Conservation (phyloP, 2,113 vertebrate species). For the Falcunculus frontatus region DNA sequence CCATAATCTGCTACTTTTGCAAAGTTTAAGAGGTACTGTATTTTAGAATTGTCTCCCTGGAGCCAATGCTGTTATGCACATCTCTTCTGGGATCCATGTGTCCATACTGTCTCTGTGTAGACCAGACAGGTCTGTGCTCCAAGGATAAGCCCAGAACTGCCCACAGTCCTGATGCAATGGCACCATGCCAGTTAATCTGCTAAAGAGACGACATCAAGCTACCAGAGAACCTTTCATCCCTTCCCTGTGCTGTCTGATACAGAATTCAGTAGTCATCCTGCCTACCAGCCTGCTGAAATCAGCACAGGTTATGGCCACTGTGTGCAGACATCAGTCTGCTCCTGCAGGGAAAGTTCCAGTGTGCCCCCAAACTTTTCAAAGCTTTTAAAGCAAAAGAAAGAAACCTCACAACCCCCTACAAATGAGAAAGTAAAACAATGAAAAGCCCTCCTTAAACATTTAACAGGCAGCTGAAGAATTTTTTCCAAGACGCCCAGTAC, state of each 20-base stretch:
- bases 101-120: rapidly evolving
- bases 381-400: neutral
- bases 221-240: neutral
- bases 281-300: neutral
- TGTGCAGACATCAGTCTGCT: neutral
- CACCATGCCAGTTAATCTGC: neutral
- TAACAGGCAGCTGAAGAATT: neutral
- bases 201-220: neutral
- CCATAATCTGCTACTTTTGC: neutral
- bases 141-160: neutral
- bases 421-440: neutral
- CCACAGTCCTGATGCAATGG: neutral
- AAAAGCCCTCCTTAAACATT: neutral
- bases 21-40: neutral
- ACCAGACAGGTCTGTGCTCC: neutral
- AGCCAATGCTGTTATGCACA: neutral
- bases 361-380: neutral
- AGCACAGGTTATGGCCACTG: neutral
- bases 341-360: neutral
- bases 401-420: neutral
- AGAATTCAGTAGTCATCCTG: neutral
- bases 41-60: neutral
- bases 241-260: neutral
- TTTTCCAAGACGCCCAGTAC: neutral
- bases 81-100: neutral